Evolutionary conservation across 2,797 vertebrate species (phyloP).

Genomic region (Pseudotriccus pelzelni): DNA sequence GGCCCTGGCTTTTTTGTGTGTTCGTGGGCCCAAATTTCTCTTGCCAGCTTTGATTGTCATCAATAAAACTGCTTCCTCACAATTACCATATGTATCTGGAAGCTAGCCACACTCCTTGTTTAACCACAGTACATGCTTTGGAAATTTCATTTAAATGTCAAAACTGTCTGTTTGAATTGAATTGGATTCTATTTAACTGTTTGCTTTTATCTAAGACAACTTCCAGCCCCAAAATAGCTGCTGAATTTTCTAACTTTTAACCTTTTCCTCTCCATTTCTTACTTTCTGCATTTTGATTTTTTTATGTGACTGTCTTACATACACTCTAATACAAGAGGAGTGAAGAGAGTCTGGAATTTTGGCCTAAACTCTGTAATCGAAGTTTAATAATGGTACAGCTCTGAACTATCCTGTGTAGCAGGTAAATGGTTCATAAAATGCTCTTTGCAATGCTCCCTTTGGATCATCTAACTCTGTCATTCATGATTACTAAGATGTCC

Average conservation of each 20-base stretch:
- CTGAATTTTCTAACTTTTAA: conserved; percentile 41
- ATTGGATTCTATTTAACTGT: conserved; percentile 30
- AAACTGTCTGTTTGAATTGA: conserved; percentile 37
- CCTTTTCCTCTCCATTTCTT: conserved; percentile 19
- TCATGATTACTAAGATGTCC: not conserved
- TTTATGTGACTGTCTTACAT: not conserved
- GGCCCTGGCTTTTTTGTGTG: not conserved
- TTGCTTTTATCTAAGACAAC: conserved; percentile 43
- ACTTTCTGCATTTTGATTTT: not conserved
- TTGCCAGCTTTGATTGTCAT: conserved; percentile 38
- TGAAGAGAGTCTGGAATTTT: not conserved
- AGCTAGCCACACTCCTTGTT: conserved; percentile 34
- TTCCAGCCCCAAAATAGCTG: conserved; percentile 13
- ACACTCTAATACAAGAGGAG: accelerated
- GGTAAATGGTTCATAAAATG: not conserved
- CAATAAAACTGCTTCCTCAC: conserved; percentile 48
- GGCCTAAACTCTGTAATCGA: not conserved
- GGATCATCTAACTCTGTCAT: not conserved
- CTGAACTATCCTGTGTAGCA: not conserved
- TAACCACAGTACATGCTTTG: conserved; percentile 32
- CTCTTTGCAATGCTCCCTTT: not conserved
- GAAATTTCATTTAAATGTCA: conserved; percentile 63
- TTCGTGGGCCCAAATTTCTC: conserved; percentile 5
- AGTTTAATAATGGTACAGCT: not conserved
- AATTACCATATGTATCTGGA: conserved; percentile 49